Base-by-base conservation (phyloP, 2,797 vertebrate genomes). In the Sparidentex hasta region DNA sequence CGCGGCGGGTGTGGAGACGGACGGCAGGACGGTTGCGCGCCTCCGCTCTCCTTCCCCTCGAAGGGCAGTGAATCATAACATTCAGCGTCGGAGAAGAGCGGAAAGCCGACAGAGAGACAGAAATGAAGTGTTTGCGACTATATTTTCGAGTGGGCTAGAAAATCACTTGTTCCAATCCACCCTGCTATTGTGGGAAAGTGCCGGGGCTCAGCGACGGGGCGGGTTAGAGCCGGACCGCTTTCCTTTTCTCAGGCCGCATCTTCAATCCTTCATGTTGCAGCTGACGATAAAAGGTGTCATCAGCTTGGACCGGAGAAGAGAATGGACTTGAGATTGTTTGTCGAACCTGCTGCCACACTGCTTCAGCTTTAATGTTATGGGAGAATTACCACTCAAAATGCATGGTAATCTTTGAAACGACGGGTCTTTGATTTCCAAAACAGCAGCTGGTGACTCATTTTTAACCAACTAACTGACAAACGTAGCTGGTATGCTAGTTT, bases 81-180 rank as follows among this genome's bases (percentile, higher is more conserved):
- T 43, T 29, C 43, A 7, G 46, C 67, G 43, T 61, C 66, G 14
- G 23, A 38, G 27, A 51, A 43, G 46, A 74, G 65, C 44, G 33
- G 29, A 27, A 73, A 77, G 57, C 23, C 56, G 11, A 48, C 29
- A 64, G 27, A 79, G 23, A 74, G 62, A 43, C 46, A 66, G 38
- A 78, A 55, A 75, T 70, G 63, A 54, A 58, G 27, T 69, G 48
- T 65, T 55, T 78, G 52, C 61, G 63, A 59, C 62, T 50, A 13
- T 67, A 76, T 70, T 77, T 81, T 77, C 3, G 71, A 61, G 63
- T 64, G 62, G 38, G 51, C 72, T 27, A 14, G 54, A 65, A 84
- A 87, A 18, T 47, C 54, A 41, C 46, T 61, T 3, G n/a, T 43
- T 74, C 56, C 43, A 4, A 63, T 61, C 54, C 46, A 44, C 52